Percentiles rank a stretch among this genome's conserved stretches.
Conservation (phyloP, 2,888 invertebrate genomes). For the Blera fallax region DNA sequence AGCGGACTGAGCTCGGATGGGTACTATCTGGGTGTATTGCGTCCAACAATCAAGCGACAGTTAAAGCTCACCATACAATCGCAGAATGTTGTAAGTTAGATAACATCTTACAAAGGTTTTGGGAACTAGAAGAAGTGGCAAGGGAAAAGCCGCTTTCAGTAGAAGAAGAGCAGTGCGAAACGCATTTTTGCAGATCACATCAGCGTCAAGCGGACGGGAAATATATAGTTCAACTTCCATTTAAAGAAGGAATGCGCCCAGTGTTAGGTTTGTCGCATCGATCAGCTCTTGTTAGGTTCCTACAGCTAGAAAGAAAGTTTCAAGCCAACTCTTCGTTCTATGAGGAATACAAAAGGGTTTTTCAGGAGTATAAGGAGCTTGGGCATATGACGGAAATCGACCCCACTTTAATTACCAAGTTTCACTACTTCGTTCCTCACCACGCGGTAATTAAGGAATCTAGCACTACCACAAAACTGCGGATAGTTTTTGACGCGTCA, state of each 20-base stretch:
- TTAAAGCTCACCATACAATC: not conserved
- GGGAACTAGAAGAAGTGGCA: constrained; percentile 5
- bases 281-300: no score
- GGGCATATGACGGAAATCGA: not conserved
- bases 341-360: no score
- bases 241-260: no score
- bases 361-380: no score
- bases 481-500: constrained; percentile 39
- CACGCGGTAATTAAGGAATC: constrained; percentile 31
- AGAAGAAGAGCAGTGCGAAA: no score
- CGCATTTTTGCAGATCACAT: no score
- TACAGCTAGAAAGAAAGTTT: no score
- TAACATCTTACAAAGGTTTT: not conserved
- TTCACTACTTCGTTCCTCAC: constrained; percentile 48
- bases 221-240: no score
- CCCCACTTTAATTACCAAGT: not conserved
- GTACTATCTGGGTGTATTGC: not conserved
- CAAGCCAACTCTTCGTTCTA: no score
- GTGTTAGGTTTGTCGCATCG: no score
- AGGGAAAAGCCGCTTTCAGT: constrained; percentile 13
- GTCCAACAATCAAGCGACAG: not conserved
- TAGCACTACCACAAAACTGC: constrained; percentile 30
- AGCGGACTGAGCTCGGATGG: not conserved
- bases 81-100: not conserved
- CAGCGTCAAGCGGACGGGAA: not conserved